Base-by-base conservation (phyloP, 2,888 invertebrate species). In the Protophormia terraenovae region DNA sequence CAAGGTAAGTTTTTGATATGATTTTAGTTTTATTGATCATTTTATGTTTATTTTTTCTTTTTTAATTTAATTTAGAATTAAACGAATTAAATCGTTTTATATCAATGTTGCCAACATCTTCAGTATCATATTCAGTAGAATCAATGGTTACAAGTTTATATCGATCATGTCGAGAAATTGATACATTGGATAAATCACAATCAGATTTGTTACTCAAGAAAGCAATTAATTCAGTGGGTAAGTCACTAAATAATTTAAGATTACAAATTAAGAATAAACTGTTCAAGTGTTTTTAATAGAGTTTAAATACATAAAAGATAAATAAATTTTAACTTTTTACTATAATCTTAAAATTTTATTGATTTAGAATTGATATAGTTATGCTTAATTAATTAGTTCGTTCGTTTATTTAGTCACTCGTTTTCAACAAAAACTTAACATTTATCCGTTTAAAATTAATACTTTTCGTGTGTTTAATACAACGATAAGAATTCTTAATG, bases 61-160 rank as follows among this genome's bases (percentile, higher is more conserved):
- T 22, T 71, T 62, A 38, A n/a, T n/a, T n/a, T n/a, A 29, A 79
- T 87, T 4, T 86, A 92, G 92, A 92, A 84, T 88, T 92, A 66
- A 90, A 90, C 69, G 91, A 92, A 86, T 87, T 92, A 86, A 92
- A 92, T 87, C 89, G 90, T 55, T 91, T 92, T 55, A 92, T 92
- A 72, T 91, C 92, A 22, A 91, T 91, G 91, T 85, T 92, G 87
- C 91, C 92, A 7, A 84, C 90, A 16, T 89, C 90, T 8, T 89
- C 89, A 24, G 89, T 89, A 19, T 89, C 90, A 12, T 91, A 90
- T 69, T 90, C 92, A 2, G 90, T 91, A 8, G 92, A 92, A 87
- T 90, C 91, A n/a, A 92, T 91, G 88, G 90, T 92, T 53, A 89
- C 89, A 73, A 91, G 90, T 38, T 87, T 92, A 29, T 92, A 92